These are phyloP conservation scores for Typhlichthys subterraneus DNA, from an alignment of 2,797 vertebrate species.

Conservation along the genomic window DNA sequence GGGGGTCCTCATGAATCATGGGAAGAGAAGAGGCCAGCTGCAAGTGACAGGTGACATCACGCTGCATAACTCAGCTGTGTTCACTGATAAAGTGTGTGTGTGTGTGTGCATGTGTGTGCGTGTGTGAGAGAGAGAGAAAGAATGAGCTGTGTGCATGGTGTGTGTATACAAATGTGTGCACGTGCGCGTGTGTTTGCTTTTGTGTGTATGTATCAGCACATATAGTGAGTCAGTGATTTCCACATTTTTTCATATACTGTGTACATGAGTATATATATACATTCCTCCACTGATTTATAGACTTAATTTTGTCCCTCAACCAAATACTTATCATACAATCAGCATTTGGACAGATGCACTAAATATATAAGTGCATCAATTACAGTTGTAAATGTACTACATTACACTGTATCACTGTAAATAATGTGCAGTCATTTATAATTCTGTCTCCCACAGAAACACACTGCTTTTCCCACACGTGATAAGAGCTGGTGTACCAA, in stretches of 20 bases:
- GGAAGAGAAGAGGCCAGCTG: constrained; percentile 45
- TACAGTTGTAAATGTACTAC: no score
- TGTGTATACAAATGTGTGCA: background rate
- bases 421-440: no score
- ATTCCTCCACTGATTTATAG: constrained; percentile 31
- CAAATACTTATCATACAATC: constrained; percentile 26
- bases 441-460: no score
- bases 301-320: constrained; percentile 48
- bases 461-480: constrained; percentile 1
- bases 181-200: background rate
- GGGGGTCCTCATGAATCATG: constrained; percentile 64
- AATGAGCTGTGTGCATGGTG: constrained; percentile 2
- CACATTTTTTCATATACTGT: no score
- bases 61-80: constrained; percentile 48
- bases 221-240: background rate
- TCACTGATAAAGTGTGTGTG: constrained; percentile 1
- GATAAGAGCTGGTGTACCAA: constrained; percentile 9
- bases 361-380: no score
- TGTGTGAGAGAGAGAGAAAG: constrained; percentile 9
- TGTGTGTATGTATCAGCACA: background rate
- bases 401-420: no score
- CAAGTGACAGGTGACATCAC: constrained; percentile 38
- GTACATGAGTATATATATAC: constrained; percentile 17
- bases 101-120: background rate
- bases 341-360: no score